Percentiles rank a stretch among this genome's conserved stretches.
Conservation (phyloP, 2,888 invertebrate species). For the Dione juno region DNA sequence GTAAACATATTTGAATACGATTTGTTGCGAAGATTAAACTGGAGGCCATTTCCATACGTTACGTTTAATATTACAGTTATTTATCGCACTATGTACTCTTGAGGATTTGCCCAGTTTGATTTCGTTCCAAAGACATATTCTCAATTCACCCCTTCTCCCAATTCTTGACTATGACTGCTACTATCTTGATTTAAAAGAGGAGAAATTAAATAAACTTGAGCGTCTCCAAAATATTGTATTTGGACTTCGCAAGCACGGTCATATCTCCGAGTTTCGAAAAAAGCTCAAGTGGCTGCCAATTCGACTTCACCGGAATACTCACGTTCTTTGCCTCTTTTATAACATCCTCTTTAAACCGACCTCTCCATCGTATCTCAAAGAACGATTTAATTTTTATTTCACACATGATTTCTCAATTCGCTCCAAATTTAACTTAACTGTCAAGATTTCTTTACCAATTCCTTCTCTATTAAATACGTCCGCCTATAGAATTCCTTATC, state of each 20-base stretch:
- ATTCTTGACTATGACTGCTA: too few species aligned
- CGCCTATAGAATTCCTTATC: not conserved
- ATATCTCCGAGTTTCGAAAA: too few species aligned
- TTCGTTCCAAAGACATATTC: conserved; percentile 14
- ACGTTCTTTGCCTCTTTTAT: not conserved
- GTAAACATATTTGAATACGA: conserved; percentile 65
- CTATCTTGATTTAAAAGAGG: too few species aligned
- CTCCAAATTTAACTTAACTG: not conserved
- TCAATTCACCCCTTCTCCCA: too few species aligned
- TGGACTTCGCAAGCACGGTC: not conserved
- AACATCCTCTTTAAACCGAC: not conserved
- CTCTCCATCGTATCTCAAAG: not conserved
- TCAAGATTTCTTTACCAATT: not conserved
- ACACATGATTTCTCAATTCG: not conserved
- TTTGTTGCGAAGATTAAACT: conserved; percentile 75
- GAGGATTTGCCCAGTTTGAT: conserved; percentile 31
- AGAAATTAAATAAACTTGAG: too few species aligned
- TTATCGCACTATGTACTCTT: conserved; percentile 42
- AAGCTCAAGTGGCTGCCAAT: not conserved
- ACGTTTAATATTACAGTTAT: conserved; percentile 43
- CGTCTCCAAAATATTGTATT: too few species aligned
- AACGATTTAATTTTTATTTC: not conserved
- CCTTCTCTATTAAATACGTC: not conserved
- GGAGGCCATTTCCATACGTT: conserved; percentile 57
- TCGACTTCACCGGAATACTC: not conserved